phyloP scores from a whole-genome alignment of 2,888 invertebrate species.

The Lacanobia wlatinum region DNA sequence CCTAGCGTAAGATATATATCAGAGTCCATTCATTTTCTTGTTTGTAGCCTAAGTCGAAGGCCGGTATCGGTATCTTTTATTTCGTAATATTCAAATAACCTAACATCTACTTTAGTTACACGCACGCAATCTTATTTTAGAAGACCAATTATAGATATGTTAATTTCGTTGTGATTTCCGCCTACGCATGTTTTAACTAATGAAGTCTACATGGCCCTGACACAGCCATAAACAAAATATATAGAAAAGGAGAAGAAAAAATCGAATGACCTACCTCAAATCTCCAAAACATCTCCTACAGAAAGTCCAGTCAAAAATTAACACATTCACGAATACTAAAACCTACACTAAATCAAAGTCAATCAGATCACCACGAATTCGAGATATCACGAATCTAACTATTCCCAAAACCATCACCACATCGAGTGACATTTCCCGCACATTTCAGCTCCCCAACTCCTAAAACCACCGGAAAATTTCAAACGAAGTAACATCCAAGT shows the following conservation, averaged over 20 bases:
- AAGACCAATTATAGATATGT: slow-evolving; percentile 22
- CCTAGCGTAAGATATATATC: slow-evolving; percentile 3
- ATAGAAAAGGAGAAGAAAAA: neutral
- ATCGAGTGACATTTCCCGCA: neutral
- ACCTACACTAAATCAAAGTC: neutral
- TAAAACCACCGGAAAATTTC: slow-evolving; percentile 11
- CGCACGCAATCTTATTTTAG: slow-evolving; percentile 10
- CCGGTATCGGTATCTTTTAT: slow-evolving; percentile 16
- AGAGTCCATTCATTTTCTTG: slow-evolving; percentile 45
- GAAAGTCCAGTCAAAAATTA: neutral
- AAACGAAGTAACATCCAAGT: neutral
- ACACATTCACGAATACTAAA: neutral
- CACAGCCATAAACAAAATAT: neutral
- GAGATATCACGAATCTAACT: neutral
- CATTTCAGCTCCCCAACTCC: neutral
- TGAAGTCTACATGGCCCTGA: neutral
- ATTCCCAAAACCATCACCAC: neutral
- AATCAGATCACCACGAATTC: neutral
- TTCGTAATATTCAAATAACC: slow-evolving; percentile 23
- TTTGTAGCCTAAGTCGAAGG: slow-evolving; percentile 39
- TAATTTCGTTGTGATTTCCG: slow-evolving; percentile 24
- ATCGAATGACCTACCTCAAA: neutral
- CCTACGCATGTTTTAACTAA: neutral
- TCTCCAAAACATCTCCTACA: neutral
- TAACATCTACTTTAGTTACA: slow-evolving; percentile 14